Evolutionary conservation across 1,140 invertebrate species (phyloP), one percentile per base, ranked within the genome.

Genomic region (Diploscapter pachys): DNA sequence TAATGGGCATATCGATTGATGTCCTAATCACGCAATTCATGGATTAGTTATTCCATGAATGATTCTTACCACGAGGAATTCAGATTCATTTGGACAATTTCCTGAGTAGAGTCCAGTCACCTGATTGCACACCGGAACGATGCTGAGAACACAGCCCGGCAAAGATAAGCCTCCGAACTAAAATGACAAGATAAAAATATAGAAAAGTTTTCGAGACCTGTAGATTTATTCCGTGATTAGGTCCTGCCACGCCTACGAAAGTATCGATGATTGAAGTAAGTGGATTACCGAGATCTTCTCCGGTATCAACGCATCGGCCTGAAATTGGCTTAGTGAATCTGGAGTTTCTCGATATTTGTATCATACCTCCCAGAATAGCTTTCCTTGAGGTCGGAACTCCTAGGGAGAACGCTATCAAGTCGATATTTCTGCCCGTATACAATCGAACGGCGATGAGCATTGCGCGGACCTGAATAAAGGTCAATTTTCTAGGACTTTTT

Each of bases 321-420:
- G 53, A 31, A 80, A 68, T 4, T 61, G 9, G 57, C 52, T 6
- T 67, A 6, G n/a, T 76, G 31, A 69, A 69, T 1, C 31, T 31
- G 31, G 31, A 31, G 31, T 31, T 76, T 13, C 62, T 65, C 71
- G 9, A 63, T 63, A 52, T 61, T 8, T 52, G 31, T 11, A 5
- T 48, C 48, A 50, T 61, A 79, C 81, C 82, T 74, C 82, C 82
- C 4, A 85, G 75, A 65, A 84, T 83, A 5, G 82, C 82, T 65
- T 84, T 84, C 77, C 83, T 68, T 8, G 80, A 72, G 9, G 85
- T 77, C 3, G 82, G 81, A 63, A 84, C 83, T 55, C 82, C 82
- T 53, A 84, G 71, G n/a, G 83, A 85, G 74, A 85, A 84, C 31
- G 79, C 82, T 49, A 82, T 78, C n/a, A 82, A 79, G 76, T 82